Evolutionary conservation across 2,888 invertebrate species (phyloP).

Genomic region (Rotaria socialis): DNA sequence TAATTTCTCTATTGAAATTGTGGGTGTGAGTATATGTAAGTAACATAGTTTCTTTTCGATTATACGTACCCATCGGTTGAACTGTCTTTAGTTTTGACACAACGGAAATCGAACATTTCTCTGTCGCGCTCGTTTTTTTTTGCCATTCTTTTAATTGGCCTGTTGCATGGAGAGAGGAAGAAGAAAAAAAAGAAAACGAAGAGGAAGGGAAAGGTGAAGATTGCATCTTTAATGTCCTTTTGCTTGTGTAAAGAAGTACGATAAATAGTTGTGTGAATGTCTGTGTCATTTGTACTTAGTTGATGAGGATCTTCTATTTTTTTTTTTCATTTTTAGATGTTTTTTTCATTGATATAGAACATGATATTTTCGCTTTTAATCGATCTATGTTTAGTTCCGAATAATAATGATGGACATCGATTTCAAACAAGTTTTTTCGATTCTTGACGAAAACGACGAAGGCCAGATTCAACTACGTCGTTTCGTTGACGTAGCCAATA

Average conservation of each 20-base stretch:
- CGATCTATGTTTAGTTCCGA: not conserved
- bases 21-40: not conserved
- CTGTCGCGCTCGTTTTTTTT: not conserved
- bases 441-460: conserved; percentile 15
- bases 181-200: too few relatives aligned
- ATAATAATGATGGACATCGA: not conserved
- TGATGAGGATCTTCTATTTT: not conserved
- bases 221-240: not conserved
- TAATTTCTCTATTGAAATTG: not conserved
- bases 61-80: not conserved
- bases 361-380: not conserved
- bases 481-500: not conserved
- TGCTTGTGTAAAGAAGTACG: not conserved
- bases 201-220: not conserved
- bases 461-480: not conserved
- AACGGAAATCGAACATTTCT: not conserved
- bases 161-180: not conserved
- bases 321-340: not conserved
- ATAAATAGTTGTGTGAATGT: not conserved
- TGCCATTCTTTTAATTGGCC: conserved; percentile 1
- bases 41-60: not conserved
- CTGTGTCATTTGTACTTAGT: not conserved
- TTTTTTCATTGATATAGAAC: not conserved
- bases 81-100: not conserved
- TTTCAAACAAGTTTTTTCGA: conserved; percentile 16